Conservation (phyloP, 2,113 vertebrate species). For the Poeciliopsis prolifica region DNA sequence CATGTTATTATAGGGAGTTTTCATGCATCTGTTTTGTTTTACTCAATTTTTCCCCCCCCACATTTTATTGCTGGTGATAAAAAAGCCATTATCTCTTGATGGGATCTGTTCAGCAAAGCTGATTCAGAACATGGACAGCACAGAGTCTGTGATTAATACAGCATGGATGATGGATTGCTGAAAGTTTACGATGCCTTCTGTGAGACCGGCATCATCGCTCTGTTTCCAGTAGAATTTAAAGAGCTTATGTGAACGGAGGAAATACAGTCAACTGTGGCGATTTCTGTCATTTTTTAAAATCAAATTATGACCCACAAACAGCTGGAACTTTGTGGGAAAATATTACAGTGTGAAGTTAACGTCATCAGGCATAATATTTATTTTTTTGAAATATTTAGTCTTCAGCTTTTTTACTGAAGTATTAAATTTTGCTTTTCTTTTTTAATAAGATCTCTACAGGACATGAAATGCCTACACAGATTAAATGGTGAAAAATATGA, state of each 20-base stretch:
- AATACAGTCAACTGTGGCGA: not conserved
- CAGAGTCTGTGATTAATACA: slow-evolving; percentile 71
- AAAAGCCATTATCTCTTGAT: slow-evolving; percentile 70
- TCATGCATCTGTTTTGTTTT: slow-evolving; percentile 25
- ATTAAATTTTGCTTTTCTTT: not conserved
- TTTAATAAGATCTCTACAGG: not conserved
- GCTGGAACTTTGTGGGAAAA: not conserved
- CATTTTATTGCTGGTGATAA: slow-evolving; percentile 61
- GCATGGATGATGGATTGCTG: slow-evolving; percentile 72
- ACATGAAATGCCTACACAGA: not conserved
- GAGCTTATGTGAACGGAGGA: not conserved
- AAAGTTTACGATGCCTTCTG: slow-evolving; percentile 21
- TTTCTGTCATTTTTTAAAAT: not conserved
- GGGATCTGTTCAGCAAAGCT: slow-evolving; percentile 55
- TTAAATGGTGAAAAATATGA: not conserved
- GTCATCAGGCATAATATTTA: not conserved
- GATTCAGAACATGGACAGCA: slow-evolving; percentile 51
- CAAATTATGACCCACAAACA: not conserved
- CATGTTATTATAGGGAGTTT: not conserved
- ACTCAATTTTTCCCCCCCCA: slow-evolving; percentile 21
- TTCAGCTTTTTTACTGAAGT: not conserved
- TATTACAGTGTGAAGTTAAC: not conserved
- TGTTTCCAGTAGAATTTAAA: not conserved
- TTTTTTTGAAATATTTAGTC: not conserved
- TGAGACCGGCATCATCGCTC: slow-evolving; percentile 37